Evolutionary conservation across 2,888 invertebrate genomes (phyloP), one percentile per base, ranked within the genome.

Genomic region (Gastracanthus pulcherrimus): DNA sequence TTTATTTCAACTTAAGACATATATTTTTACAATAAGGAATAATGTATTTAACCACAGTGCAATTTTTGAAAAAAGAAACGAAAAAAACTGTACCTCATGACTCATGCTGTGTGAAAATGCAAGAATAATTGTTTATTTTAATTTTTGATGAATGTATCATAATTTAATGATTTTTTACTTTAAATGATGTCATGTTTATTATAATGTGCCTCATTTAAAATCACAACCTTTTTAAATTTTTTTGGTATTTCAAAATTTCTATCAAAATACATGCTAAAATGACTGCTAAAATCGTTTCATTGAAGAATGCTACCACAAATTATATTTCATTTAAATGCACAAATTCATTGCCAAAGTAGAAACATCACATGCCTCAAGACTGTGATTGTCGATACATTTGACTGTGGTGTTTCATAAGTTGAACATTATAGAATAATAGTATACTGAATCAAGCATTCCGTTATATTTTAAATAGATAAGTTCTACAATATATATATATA

Each of bases 401-500:
- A 67, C 38, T 79, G 38, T 72, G 74, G 78, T 75, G 67, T 78
- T 70, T 60, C 16, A 36, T 81, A 51, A 71, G 19, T 75, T 69
- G 26, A 81, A 71, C 36, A 51, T 55, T 60, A 36, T 75, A 74
- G 23, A 58, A 58, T 74, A 74, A 66, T 48, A 60, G 11, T 38
- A n/a, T 66, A 66, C 60, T 66, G 48, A 75, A 64, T 78, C 41
- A 69, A 78, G 45, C 69, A 82, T 80, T 80, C 23, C 36, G 51
- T 80, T 82, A 36, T 80, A 76, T 80, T 82, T 80, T 80, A 79
- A 82, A 82, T 55, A 72, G 11, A 64, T 75, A 71, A 76, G 67
- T 77, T 75, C 62, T 80, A 66, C 64, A 76, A 76, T 72, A 80
- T 72, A 67, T 58, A 74, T 31, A 64, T 69, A 66, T 76, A 76